Percentiles rank a stretch among this genome's conserved stretches.
Evolutionary conservation across 2,888 invertebrate species (phyloP).

Genomic region (Megastigmus dorsalis): DNA sequence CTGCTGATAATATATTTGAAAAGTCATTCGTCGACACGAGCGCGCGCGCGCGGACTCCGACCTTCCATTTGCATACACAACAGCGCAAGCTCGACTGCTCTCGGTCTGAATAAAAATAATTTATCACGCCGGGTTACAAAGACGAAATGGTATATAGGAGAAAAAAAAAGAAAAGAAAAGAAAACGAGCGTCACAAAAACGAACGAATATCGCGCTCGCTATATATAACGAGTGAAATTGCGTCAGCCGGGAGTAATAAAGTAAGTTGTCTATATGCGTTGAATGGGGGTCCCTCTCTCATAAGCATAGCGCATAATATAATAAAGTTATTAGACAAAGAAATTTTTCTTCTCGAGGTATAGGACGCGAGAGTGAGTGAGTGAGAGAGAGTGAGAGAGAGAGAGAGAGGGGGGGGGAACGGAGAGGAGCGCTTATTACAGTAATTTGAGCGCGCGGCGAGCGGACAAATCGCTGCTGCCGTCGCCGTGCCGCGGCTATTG

Average conservation of each 20-base stretch:
- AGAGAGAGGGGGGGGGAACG: too few species aligned
- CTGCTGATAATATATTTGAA: background rate
- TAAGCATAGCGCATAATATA: constrained; percentile 7
- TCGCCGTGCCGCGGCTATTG: background rate
- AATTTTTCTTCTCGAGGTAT: constrained; percentile 1
- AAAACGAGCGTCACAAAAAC: background rate
- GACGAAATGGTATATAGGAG: background rate
- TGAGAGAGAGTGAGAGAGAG: too few species aligned
- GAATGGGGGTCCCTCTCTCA: constrained; percentile 1
- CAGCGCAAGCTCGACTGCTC: background rate
- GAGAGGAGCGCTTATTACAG: constrained; percentile 6
- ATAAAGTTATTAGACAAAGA: constrained; percentile 26
- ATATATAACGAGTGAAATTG: constrained; percentile 3
- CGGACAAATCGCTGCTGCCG: too few species aligned
- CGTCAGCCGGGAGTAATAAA: constrained; percentile 1
- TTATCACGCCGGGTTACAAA: background rate
- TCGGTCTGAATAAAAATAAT: background rate
- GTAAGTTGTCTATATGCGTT: background rate
- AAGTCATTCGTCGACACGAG: background rate
- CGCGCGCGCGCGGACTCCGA: too few species aligned
- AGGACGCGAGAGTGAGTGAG: background rate
- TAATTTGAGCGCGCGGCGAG: background rate
- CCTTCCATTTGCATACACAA: too few species aligned
- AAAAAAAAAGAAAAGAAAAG: background rate
- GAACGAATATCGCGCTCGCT: too few species aligned